A percentile compares a stretch with the other conserved stretches of the same genome.
These are phyloP conservation scores for Todus mexicanus DNA, from an alignment of 2,797 vertebrate genomes.

Conservation along the genomic window DNA sequence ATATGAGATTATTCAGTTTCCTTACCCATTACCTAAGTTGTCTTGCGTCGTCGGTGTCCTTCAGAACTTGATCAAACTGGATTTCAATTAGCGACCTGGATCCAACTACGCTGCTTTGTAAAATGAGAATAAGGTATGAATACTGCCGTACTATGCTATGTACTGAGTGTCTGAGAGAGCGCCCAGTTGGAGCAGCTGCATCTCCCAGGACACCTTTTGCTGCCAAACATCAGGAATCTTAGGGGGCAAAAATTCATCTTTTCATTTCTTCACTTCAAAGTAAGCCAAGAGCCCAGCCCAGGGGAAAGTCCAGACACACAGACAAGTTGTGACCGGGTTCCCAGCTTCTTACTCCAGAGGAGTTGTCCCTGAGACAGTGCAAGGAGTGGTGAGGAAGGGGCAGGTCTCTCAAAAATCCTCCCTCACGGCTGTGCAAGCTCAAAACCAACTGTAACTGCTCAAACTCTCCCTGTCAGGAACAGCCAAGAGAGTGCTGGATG, in stretches of 20 bases:
- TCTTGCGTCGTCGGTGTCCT: neutral
- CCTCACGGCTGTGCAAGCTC: conserved; percentile 24
- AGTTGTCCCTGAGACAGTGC: neutral
- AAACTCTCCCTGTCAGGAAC: conserved; percentile 60
- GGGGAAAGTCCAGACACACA: neutral
- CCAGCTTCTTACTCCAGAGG: neutral
- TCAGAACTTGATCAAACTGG: conserved; percentile 1
- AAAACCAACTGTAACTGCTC: conserved; percentile 51
- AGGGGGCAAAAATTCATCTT: neutral
- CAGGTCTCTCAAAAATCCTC: neutral
- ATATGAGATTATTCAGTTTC: neutral
- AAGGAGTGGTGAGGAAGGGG: neutral
- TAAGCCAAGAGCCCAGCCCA: neutral
- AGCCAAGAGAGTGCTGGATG: conserved; percentile 53
- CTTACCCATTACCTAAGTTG: conserved; percentile 63
- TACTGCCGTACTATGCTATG: neutral
- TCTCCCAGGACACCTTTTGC: conserved; percentile 53
- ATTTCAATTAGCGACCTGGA: conserved; percentile 6
- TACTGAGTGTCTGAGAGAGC: conserved; percentile 23
- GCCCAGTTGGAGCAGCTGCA: conserved; percentile 25
- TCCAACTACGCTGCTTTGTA: neutral
- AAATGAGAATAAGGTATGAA: conserved; percentile 9
- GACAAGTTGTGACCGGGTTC: conserved; percentile 1
- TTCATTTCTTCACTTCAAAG: conserved; percentile 9
- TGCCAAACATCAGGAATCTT: conserved; percentile 49